These are phyloP conservation scores for Celastrina argiolus DNA, from an alignment of 2,888 invertebrate species.

Conservation along the genomic window DNA sequence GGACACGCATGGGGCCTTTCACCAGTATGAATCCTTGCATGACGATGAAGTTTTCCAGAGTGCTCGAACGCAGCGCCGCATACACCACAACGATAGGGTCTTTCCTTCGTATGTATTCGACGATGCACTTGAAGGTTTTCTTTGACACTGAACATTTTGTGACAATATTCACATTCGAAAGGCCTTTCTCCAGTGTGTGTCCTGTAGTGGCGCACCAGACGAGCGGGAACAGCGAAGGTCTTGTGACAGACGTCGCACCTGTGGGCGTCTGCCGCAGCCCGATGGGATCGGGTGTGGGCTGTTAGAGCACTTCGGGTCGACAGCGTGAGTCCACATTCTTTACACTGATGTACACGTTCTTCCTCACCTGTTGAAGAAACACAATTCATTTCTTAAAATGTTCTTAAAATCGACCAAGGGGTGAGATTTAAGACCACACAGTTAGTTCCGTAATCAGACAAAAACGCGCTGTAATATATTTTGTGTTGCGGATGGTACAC, in stretches of 20 bases:
- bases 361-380: conserved; percentile 72
- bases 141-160: conserved; percentile 94
- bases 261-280: conserved; percentile 83
- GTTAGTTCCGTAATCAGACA: conserved; percentile 40
- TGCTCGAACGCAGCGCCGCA: conserved; percentile 94
- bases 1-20: conserved; percentile 93
- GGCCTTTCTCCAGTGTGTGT: conserved; percentile 95
- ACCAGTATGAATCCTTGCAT: conserved; percentile 94
- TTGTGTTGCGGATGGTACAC: conserved; percentile 59
- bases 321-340: conserved; percentile 85
- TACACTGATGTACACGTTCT: conserved; percentile 77
- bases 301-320: conserved; percentile 86
- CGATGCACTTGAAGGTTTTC: conserved; percentile 94
- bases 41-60: conserved; percentile 92
- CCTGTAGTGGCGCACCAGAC: conserved; percentile 89
- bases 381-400: conserved; percentile 44
- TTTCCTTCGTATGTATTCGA: conserved; percentile 93
- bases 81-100: conserved; percentile 92
- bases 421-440: conserved; percentile 26
- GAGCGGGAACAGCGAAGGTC: conserved; percentile 93
- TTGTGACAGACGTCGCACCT: conserved; percentile 93
- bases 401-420: conserved; percentile 25
- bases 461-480: conserved; percentile 59
- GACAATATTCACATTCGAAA: conserved; percentile 94
- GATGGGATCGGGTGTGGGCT: conserved; percentile 79